Base-by-base conservation (phyloP, 2,888 invertebrate species). In the Dryobotodes eremita region DNA sequence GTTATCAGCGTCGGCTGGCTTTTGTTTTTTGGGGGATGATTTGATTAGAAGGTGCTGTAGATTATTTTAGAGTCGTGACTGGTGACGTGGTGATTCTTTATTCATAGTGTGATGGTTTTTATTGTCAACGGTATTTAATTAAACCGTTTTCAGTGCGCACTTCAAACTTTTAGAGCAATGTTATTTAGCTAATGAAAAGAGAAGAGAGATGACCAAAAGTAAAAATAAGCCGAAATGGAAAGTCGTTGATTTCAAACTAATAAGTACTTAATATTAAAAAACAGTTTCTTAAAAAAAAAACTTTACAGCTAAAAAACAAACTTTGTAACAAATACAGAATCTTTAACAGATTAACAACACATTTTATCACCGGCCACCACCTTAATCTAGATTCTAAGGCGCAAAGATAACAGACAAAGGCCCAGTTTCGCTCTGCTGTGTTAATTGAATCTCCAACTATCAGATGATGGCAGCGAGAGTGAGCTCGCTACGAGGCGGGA, bases 381-480 rank as follows among this genome's bases (percentile, higher is more conserved):
- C 72, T 82, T 85, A 86, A 91, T 91, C 88, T 89, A 69, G 86
- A 86, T 88, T 81, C 70, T 73, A 82, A 87, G 82, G 80, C 86
- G 53, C 75, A 68, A 66, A 86, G 86, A 90, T 89, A 88, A 79
- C 78, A 75, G 55, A 88, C 90, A 89, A 89, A 89, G 86, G 89
- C 88, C 86, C 78, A 86, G 90, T 89, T 87, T 86, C 89, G 75
- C 87, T 85, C 88, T 88, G 89, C 86, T 88, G 87, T 91, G 91
- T 92, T 94, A 94, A 95, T 95, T 94, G 92, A 95, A 95, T 94
- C 89, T 90, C 90, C 89, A 92, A 92, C 92, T 92, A 94, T 95
- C 94, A 92, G 95, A 95, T 94, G 91, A 91, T 89, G 90, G 88
- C 83, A 90, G 70, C 87, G 87, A 91, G 91, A 91, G 89, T 91